phyloP scores from a whole-genome alignment of 2,888 invertebrate genomes.

The Machimus rusticus region DNA sequence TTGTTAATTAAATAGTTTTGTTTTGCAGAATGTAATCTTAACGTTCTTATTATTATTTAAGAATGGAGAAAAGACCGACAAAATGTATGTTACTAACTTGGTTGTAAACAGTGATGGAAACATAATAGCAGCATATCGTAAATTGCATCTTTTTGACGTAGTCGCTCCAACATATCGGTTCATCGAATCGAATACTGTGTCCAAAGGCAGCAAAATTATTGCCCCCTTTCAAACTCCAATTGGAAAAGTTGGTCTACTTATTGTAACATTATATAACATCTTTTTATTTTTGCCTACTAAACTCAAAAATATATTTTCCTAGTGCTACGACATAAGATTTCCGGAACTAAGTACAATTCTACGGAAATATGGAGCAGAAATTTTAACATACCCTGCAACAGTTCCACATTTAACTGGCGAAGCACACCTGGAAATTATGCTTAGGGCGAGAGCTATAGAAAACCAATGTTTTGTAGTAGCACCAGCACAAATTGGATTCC shows the following conservation, averaged over 20 bases:
- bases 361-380: constrained; percentile 79
- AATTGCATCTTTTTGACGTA: constrained; percentile 93
- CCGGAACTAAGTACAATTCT: constrained; percentile 83
- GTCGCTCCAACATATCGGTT: constrained; percentile 82
- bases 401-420: constrained; percentile 91
- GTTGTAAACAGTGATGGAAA: constrained; percentile 80
- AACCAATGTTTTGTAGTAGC: constrained; percentile 96
- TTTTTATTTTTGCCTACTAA: neutral
- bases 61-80: constrained; percentile 63
- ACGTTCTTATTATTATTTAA: neutral
- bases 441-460: constrained; percentile 92
- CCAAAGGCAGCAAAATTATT: constrained; percentile 73
- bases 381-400: constrained; percentile 93
- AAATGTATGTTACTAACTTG: constrained; percentile 83
- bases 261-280: constrained; percentile 57
- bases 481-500: constrained; percentile 89
- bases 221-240: constrained; percentile 81
- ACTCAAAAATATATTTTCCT: neutral
- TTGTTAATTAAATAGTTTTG: neutral
- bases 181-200: constrained; percentile 84
- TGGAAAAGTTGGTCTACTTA: constrained; percentile 81
- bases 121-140: constrained; percentile 80
- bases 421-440: constrained; percentile 91
- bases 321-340: constrained; percentile 89
- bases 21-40: neutral